Percentiles rank a stretch among this genome's conserved stretches.
phyloP scores from a whole-genome alignment of 2,888 invertebrate species.

The Ceramica pisi region DNA sequence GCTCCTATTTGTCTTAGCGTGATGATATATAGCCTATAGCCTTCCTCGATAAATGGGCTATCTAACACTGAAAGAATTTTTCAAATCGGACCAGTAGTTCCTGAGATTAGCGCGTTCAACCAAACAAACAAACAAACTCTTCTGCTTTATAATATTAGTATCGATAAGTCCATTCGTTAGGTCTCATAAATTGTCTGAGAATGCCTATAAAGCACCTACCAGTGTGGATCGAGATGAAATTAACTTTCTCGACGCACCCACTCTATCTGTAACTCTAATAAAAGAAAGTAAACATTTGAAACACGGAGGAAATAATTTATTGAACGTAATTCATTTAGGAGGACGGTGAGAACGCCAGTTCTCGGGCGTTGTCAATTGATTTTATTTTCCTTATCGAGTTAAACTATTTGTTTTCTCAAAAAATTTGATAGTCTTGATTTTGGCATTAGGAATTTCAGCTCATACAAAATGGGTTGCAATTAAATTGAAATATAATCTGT shows the following conservation, averaged over 20 bases:
- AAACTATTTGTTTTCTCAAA: background rate
- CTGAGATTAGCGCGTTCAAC: no score
- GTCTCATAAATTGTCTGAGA: slow-evolving; percentile 61
- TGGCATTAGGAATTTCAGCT: no score
- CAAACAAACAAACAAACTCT: no score
- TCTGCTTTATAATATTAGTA: no score
- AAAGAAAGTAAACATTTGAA: slow-evolving; percentile 75
- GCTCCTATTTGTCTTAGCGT: no score
- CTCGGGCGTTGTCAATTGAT: slow-evolving; percentile 20
- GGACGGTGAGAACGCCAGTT: slow-evolving; percentile 61
- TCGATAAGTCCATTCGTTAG: slow-evolving; percentile 54
- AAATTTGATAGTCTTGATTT: no score
- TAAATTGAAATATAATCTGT: background rate
- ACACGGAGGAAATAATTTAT: slow-evolving; percentile 72
- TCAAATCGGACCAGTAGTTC: no score
- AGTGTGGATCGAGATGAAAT: slow-evolving; percentile 61
- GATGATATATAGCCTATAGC: no score
- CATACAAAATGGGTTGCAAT: background rate
- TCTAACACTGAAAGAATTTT: no score
- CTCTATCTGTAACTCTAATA: slow-evolving; percentile 71
- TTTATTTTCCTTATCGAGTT: background rate
- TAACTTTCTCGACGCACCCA: slow-evolving; percentile 70
- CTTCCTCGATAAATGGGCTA: no score
- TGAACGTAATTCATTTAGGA: slow-evolving; percentile 69
- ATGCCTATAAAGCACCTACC: slow-evolving; percentile 61